Base-by-base conservation (phyloP, 2,888 invertebrate species). In the Vandiemenella viatica region DNA sequence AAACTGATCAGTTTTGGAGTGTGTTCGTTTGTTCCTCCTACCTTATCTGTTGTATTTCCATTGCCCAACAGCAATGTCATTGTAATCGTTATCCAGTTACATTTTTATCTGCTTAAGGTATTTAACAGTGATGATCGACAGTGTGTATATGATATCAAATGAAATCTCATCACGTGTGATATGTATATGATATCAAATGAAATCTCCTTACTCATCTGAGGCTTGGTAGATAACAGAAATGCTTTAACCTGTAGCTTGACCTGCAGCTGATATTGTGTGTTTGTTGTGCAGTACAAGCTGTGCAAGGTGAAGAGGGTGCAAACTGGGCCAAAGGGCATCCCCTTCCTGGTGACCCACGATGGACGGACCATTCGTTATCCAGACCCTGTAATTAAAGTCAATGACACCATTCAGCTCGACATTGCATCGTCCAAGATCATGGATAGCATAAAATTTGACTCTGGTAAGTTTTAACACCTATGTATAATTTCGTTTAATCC, bases 331-430 rank as follows among this genome's bases (percentile, higher is more conserved):
- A 96, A 97, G 73, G 89, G 87, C 58, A 87, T 99, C 59, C 98
- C 98, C 48, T 90, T 83, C 73, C 70, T 98, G 62, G 83, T 86
- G 44, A 99, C 98, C 52, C 93, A 96, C 63, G 98, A 98, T 66
- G 98, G 93, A 3, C 83, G 97, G 63, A 99, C 98, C 57, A 84
- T 99, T 66, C 87, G 98, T 58, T 98, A 98, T 69, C 98, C 97
- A 5, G 97, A 98, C 71, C 98, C 98, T 3, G 73, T 89, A 60
- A 83, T 98, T 67, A 96, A 96, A 71, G 89, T 90, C 55, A 88
- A 92, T 63, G 98, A 99, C 71, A 91, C 96, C 52, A 79, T 98
- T 60, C 92, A 95, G 67, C 73, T 96, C 51, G 96, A 99, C 67
- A 91, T 98, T 63, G 84, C 85, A 57, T 79, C 85, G 52, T 79